Base-by-base conservation (phyloP, 2,888 invertebrate genomes). In the Microplitis manilae region DNA sequence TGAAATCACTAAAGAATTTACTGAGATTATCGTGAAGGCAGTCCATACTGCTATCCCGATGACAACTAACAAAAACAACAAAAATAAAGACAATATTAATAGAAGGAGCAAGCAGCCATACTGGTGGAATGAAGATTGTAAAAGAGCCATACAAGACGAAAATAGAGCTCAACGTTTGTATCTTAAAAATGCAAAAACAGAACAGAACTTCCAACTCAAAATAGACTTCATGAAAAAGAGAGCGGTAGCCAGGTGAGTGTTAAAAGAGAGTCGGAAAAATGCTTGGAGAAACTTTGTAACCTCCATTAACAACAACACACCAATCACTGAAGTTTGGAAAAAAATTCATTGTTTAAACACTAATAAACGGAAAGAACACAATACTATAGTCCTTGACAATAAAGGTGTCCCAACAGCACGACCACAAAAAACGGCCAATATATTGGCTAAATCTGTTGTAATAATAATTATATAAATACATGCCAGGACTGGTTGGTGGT, bases 221-320 rank as follows among this genome's bases (percentile, higher is more conserved):
- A 79, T 80, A 0, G 67, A 77, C 13, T 78, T 30, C 15, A 81
- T 79, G 70, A 75, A 61, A 77, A 38, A 20, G 7, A 76, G 67
- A 73, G 78, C 74, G 8, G 17, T 72, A 67, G 77, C 79, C 15
- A 68, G 68, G 7, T 8, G 41, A 38, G 40, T 9, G 4, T 0
- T 30, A 5, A 68, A 68, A 68, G 13, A 30, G 6, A 68, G 68
- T 39, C 8, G 15, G 1, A 39, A 13, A 39, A 15, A 40, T 1
- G 9, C 39, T 1, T 68, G 68, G 68, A 8, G 39, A 39, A 9
- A 38, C 5, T 68, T 68, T 39, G 15, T 30, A 9, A 13, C 39
- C 2, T 39, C 68, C 6, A 68, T 68, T 1, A 68, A 20, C 15
- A 15, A 9, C 5, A n/a, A 9, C 6, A 68, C 68, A 68, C 68